Conservation (phyloP, 2,113 vertebrate species). For the Arenaria interpres region DNA sequence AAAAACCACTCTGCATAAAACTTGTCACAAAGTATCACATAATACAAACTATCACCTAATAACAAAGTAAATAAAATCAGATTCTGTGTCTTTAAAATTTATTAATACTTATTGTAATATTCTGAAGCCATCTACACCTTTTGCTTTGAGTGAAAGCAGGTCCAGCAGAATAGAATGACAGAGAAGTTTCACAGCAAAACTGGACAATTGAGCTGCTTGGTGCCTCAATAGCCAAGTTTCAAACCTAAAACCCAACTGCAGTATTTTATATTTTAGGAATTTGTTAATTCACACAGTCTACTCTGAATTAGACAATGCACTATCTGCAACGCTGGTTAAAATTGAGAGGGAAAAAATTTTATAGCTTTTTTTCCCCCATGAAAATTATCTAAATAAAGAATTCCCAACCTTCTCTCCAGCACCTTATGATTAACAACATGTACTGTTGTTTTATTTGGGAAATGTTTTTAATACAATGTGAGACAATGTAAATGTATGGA, state of each 20-base stretch:
- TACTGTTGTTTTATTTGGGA: background rate
- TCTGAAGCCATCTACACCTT: background rate
- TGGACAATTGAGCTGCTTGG: rapidly evolving
- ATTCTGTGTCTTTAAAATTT: background rate
- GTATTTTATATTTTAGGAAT: background rate
- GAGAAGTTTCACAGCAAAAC: background rate
- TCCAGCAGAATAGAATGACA: background rate
- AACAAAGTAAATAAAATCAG: background rate
- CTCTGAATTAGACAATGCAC: background rate
- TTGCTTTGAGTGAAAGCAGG: background rate
- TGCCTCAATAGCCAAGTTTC: background rate
- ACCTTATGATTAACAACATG: background rate
- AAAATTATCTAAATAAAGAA: background rate
- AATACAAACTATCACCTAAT: background rate
- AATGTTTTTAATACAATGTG: background rate
- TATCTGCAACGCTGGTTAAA: background rate
- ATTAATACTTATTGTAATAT: background rate
- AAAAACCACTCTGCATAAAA: background rate
- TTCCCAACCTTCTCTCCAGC: background rate
- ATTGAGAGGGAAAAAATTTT: background rate
- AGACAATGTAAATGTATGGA: background rate
- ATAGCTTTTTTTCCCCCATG: rapidly evolving
- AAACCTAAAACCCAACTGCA: background rate
- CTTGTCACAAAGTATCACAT: background rate
- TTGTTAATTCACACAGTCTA: background rate